These are phyloP conservation scores for Smittia sp. DNA, from an alignment of 2,888 invertebrate genomes.

Conservation along the genomic window DNA sequence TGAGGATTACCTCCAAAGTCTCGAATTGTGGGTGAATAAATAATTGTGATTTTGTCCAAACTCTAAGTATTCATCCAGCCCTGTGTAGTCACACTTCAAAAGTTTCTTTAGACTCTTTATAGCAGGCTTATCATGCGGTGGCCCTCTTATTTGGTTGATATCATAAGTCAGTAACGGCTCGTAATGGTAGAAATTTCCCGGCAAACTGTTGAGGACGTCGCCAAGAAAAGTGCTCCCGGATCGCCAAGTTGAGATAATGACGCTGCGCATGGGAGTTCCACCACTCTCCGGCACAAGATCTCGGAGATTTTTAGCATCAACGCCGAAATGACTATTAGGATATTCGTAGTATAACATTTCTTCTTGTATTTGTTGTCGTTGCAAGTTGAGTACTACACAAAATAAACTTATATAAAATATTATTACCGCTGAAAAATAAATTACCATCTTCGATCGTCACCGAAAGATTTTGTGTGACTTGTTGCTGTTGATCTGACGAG, in stretches of 20 bases:
- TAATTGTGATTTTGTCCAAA: constrained; percentile 74
- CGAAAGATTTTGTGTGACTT: constrained; percentile 48
- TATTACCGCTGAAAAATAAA: no score
- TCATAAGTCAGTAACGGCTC: constrained; percentile 82
- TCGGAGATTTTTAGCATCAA: constrained; percentile 59
- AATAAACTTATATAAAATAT: no score
- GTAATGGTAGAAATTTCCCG: constrained; percentile 86
- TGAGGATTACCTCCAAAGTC: no score
- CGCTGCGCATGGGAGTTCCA: constrained; percentile 70
- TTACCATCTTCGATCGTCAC: constrained; percentile 59
- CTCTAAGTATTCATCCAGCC: constrained; percentile 71
- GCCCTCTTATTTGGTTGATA: constrained; percentile 75
- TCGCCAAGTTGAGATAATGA: constrained; percentile 86
- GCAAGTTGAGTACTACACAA: constrained; percentile 59
- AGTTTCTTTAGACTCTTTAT: constrained; percentile 67
- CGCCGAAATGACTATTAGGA: constrained; percentile 57
- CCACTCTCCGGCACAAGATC: constrained; percentile 68
- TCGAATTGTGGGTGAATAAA: constrained; percentile 80
- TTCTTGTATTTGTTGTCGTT: constrained; percentile 56
- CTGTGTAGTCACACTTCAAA: constrained; percentile 72
- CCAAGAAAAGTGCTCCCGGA: constrained; percentile 89
- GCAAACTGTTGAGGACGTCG: constrained; percentile 77
- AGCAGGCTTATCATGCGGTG: constrained; percentile 67
- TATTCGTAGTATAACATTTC: constrained; percentile 64
- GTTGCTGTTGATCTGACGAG: constrained; percentile 25